Conservation (phyloP, 2,113 vertebrate genomes). For the Amphiprion ocellaris region DNA sequence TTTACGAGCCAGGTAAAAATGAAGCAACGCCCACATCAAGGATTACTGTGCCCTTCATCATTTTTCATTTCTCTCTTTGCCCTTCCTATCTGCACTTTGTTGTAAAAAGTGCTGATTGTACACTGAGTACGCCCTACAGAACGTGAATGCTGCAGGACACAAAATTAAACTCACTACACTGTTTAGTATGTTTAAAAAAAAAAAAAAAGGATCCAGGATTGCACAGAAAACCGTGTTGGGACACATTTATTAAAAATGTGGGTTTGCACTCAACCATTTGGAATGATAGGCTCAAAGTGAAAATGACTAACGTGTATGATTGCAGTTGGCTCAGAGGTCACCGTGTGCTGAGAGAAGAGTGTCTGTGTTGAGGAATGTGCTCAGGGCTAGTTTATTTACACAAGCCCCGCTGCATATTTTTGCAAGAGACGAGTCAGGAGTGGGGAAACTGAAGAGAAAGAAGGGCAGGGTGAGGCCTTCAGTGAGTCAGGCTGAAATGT, state of each 20-base stretch:
- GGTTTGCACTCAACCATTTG: background rate
- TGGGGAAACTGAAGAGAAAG: conserved; percentile 6
- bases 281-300: background rate
- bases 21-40: conserved; percentile 9
- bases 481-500: conserved; percentile 9
- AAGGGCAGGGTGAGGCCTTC: conserved; percentile 27
- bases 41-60: background rate
- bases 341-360: conserved; percentile 25
- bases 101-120: conserved; percentile 20
- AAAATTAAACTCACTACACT: background rate
- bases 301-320: background rate
- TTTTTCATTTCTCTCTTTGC: background rate
- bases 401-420: conserved; percentile 61
- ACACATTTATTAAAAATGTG: background rate
- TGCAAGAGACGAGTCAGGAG: conserved; percentile 29
- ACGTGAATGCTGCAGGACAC: background rate
- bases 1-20: conserved; percentile 31
- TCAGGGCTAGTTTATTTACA: conserved; percentile 72
- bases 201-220: background rate
- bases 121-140: conserved; percentile 10
- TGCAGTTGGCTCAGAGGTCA: conserved; percentile 50
- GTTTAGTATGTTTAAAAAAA: background rate
- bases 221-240: background rate
- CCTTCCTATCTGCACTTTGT: conserved; percentile 6
- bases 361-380: conserved; percentile 70